phyloP scores from a whole-genome alignment of 2,113 vertebrate genomes.

The Raja brachyura region DNA sequence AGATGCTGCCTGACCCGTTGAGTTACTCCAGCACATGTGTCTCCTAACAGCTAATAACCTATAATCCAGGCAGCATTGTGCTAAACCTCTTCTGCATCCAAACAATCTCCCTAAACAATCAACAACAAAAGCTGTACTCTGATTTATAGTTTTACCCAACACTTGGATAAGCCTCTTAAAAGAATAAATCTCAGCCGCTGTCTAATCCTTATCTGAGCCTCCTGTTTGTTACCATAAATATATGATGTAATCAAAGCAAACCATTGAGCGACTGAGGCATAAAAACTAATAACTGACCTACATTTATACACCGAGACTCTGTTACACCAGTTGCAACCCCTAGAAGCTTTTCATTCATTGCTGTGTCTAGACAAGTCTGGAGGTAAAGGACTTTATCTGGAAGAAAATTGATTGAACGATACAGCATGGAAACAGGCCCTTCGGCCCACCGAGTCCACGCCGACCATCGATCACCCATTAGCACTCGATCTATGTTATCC shows the following conservation, averaged over 20 bases:
- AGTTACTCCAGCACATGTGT: no score
- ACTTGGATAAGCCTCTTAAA: conserved; percentile 5
- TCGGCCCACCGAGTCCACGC: no score
- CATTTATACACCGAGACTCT: conserved; percentile 4
- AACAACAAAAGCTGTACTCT: not conserved
- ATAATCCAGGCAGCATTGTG: no score
- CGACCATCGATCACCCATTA: no score
- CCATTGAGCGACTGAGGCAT: not conserved
- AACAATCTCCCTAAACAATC: not conserved
- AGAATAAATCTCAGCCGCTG: not conserved
- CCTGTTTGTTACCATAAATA: not conserved
- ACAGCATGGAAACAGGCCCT: no score
- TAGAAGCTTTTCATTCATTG: not conserved
- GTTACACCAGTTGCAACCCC: no score
- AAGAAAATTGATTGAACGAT: not conserved
- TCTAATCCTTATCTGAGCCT: conserved; percentile 14
- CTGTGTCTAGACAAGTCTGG: not conserved
- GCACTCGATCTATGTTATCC: no score
- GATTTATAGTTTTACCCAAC: not conserved
- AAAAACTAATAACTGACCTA: not conserved
- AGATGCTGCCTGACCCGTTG: no score
- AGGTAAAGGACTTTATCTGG: not conserved
- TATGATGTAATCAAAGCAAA: conserved; percentile 1
- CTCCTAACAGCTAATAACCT: no score
- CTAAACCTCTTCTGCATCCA: no score